Percentiles rank a stretch among this genome's conserved stretches.
Evolutionary conservation across 2,797 vertebrate genomes (phyloP).

Genomic region (Chaetodon trifasciatus): DNA sequence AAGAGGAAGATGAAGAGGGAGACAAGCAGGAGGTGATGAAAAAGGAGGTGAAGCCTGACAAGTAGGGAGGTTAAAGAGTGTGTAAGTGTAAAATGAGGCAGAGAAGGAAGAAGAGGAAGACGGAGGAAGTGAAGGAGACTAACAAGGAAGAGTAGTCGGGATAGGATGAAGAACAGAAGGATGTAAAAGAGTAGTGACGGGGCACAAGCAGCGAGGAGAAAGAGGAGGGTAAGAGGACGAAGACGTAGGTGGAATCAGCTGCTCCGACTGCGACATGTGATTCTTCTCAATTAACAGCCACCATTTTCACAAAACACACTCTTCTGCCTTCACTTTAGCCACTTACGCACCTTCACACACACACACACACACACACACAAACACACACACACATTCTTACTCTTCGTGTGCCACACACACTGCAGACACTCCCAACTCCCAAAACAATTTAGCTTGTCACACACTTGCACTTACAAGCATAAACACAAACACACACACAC

Average conservation of each 20-base stretch:
- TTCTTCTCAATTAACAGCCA: constrained; percentile 66
- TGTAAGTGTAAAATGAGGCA: neutral
- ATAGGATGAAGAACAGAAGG: neutral
- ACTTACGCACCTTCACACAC: constrained; percentile 3
- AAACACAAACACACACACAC: constrained; percentile 44
- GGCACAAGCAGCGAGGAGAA: neutral
- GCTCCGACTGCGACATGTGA: constrained; percentile 29
- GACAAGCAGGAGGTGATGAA: neutral
- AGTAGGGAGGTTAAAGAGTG: neutral
- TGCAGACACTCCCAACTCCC: constrained; percentile 50
- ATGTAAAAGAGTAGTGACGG: neutral
- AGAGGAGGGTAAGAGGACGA: constrained; percentile 1
- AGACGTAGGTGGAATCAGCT: constrained; percentile 31
- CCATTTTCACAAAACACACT: constrained; percentile 49
- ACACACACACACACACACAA: constrained; percentile 19
- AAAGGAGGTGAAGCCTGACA: neutral
- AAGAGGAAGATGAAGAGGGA: neutral
- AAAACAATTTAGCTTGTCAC: constrained; percentile 69
- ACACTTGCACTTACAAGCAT: constrained; percentile 55
- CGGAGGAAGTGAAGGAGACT: neutral
- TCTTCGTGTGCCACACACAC: constrained; percentile 27
- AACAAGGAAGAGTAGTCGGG: neutral
- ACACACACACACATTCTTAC: constrained; percentile 7
- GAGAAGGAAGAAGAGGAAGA: neutral
- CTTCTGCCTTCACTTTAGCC: constrained; percentile 51